Evolutionary conservation across 2,888 invertebrate species (phyloP).

Genomic region (Eumerus sabulonum): DNA sequence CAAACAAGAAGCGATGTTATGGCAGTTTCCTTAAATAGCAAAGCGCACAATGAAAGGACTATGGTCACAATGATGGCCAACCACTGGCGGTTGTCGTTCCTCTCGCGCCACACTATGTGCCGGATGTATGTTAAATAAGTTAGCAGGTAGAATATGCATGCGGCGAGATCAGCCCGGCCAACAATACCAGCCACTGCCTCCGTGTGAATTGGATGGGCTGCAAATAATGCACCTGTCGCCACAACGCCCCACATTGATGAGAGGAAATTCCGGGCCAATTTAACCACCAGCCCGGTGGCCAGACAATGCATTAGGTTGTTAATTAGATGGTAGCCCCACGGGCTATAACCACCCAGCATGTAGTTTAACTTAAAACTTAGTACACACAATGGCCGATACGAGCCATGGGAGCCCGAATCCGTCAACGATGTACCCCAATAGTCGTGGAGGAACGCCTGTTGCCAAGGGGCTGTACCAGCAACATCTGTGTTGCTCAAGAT

Average conservation of each 20-base stretch:
- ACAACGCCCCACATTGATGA: slow-evolving; percentile 85
- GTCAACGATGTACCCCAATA: slow-evolving; percentile 98
- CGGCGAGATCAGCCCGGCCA: slow-evolving; percentile 95
- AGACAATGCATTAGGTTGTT: slow-evolving; percentile 92
- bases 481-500: slow-evolving; percentile 97
- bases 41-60: slow-evolving; percentile 87
- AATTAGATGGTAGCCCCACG: slow-evolving; percentile 91
- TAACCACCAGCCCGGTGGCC: slow-evolving; percentile 90
- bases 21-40: slow-evolving; percentile 97
- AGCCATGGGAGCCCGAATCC: slow-evolving; percentile 97
- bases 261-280: slow-evolving; percentile 85
- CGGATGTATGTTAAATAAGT: slow-evolving; percentile 92
- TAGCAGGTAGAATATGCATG: slow-evolving; percentile 93
- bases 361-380: slow-evolving; percentile 92
- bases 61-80: slow-evolving; percentile 83
- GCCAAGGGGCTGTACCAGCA: slow-evolving; percentile 89
- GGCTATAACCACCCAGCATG: slow-evolving; percentile 87
- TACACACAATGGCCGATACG: slow-evolving; percentile 95
- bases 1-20: slow-evolving; percentile 95
- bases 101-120: slow-evolving; percentile 85
- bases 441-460: slow-evolving; percentile 92
- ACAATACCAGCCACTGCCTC: slow-evolving; percentile 98
- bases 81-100: slow-evolving; percentile 79
- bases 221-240: slow-evolving; percentile 92
- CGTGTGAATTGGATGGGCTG: slow-evolving; percentile 96